phyloP scores from a whole-genome alignment of 2,888 invertebrate genomes.

The Ariolimax columbianus region DNA sequence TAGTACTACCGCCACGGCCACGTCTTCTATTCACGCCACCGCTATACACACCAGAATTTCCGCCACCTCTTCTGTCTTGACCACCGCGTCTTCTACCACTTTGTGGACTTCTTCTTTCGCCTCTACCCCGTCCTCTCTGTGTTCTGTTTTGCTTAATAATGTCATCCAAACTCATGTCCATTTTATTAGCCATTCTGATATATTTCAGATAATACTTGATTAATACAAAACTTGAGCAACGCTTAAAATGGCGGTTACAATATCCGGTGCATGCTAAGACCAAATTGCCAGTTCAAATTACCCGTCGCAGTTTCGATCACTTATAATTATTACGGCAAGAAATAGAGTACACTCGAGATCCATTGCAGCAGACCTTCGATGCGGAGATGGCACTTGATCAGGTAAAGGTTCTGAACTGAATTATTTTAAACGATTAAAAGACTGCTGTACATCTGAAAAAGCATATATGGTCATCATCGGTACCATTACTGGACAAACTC shows the following conservation, averaged over 20 bases:
- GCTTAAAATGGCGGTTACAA: conserved; percentile 15
- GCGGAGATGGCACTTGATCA: too few relatives aligned
- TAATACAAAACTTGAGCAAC: conserved; percentile 3
- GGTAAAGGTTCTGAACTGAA: too few relatives aligned
- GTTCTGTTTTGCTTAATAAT: conserved; percentile 89
- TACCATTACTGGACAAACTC: too few relatives aligned
- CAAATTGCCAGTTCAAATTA: neutral
- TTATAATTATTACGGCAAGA: too few relatives aligned
- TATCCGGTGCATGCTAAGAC: conserved; percentile 9
- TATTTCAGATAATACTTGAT: neutral
- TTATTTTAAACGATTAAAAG: too few relatives aligned
- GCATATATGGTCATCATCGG: too few relatives aligned
- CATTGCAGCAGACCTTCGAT: too few relatives aligned
- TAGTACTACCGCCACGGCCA: conserved; percentile 44
- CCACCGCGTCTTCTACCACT: conserved; percentile 79
- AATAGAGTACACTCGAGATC: too few relatives aligned
- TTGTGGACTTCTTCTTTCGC: conserved; percentile 76
- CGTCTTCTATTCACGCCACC: conserved; percentile 75
- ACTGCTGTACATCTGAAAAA: too few relatives aligned
- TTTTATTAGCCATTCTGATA: conserved; percentile 89
- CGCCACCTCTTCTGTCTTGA: conserved; percentile 61
- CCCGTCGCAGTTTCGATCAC: neutral
- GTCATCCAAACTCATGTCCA: conserved; percentile 98
- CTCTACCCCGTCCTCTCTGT: conserved; percentile 83
- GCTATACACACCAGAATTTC: conserved; percentile 76